Base-by-base conservation (phyloP, 2,797 vertebrate genomes). In the Anas flavirostris region DNA sequence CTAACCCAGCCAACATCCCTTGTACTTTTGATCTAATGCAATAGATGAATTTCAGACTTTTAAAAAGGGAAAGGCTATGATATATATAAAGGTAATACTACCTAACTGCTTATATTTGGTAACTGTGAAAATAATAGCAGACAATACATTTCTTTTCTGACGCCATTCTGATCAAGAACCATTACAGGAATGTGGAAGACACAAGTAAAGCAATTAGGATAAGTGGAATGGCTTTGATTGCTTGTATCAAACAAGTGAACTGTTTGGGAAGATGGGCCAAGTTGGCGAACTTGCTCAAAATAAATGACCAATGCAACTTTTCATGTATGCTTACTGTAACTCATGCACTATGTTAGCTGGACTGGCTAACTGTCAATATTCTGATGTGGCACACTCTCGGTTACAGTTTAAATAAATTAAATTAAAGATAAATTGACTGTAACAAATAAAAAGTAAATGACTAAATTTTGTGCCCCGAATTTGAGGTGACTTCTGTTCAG, bases 221-320 rank as follows among this genome's bases (percentile, higher is more conserved):
- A 96, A 97, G 95, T 97, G 94, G 83, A 90, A 90, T 85, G 76
- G 48, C 89, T 95, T 96, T 96, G 94, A 95, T 88, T 86, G 86
- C 88, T 88, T 87, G 64, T 92, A 92, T 86, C 94, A 96, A 94
- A 94, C 82, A 91, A 93, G 63, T 67, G 84, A 93, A 93, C 86
- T 93, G 16, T 58, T 72, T 78, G 84, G 60, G 83, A 93, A 90
- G 82, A 96, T 14, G 68, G 90, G 93, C 93, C 95, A 96, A 95
- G 74, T 86, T 91, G 94, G 88, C 68, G 0, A 91, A 95, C 60
- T 94, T 68, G 69, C 91, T 90, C 89, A 95, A 95, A 95, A 93
- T 95, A 96, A 95, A 97, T 93, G 91, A 72, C 88, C 9, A 0
- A 74, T 89, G 91, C 81, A 94, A 95, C 91, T 96, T 93, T 89